Evolutionary conservation across 1,140 invertebrate species (phyloP).

Genomic region (Vanessa tameamea): DNA sequence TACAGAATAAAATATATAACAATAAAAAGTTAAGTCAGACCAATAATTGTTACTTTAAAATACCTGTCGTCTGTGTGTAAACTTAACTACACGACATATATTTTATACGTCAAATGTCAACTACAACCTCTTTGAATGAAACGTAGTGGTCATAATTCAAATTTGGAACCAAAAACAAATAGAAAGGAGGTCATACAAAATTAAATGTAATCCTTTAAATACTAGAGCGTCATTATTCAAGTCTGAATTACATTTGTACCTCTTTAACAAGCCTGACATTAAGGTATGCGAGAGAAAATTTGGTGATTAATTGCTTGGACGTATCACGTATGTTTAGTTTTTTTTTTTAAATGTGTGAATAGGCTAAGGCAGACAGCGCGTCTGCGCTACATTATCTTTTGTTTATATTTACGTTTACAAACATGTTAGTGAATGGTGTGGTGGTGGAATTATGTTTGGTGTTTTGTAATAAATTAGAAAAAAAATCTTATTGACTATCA

Average conservation of each 20-base stretch:
- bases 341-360: conserved; percentile 17
- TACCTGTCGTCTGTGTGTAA: too few relatives aligned
- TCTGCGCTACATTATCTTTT: conserved; percentile 25
- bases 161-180: conserved; percentile 5
- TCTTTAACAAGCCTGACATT: conserved; percentile 28
- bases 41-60: too few relatives aligned
- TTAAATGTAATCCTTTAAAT: conserved; percentile 30
- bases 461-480: neutral
- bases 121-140: neutral
- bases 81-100: neutral
- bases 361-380: conserved; percentile 21
- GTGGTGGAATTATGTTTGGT: neutral
- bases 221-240: conserved; percentile 30
- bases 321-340: neutral
- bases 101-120: neutral
- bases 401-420: neutral
- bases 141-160: conserved; percentile 8
- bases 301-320: conserved; percentile 27
- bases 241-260: conserved; percentile 26
- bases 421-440: neutral
- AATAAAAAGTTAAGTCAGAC: too few relatives aligned
- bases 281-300: conserved; percentile 24
- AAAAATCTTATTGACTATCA: too few relatives aligned
- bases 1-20: too few relatives aligned
- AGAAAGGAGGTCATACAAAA: conserved; percentile 22